Evolutionary conservation across 30 jellyfish, hydroid and myxozoan species (phyloP).

Genomic region (Turritopsis rubra): DNA sequence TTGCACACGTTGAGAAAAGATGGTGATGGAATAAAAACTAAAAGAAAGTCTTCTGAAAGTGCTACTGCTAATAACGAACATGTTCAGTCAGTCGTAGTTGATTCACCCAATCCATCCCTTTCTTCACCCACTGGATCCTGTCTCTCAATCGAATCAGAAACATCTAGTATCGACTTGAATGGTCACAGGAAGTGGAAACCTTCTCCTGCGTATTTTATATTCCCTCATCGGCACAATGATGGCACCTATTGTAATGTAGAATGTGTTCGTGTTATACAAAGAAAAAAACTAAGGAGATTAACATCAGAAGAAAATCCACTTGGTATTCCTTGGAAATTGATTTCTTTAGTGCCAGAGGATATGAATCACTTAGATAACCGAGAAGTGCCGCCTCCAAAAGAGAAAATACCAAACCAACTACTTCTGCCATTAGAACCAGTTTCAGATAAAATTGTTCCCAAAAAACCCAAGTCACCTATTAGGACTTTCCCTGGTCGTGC

Average conservation of each 20-base stretch:
- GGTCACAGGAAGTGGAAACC: slow-evolving; percentile 22
- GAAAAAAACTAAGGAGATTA: slow-evolving; percentile 31
- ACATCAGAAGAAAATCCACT: neutral
- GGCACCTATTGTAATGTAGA: slow-evolving; percentile 51
- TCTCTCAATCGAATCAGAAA: neutral
- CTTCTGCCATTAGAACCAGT: neutral
- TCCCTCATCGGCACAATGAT: slow-evolving; percentile 76
- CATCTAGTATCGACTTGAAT: neutral
- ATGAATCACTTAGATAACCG: neutral
- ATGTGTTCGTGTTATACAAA: slow-evolving; percentile 45
- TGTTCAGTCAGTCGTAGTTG: neutral
- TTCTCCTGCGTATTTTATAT: slow-evolving; percentile 34
- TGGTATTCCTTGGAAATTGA: neutral
- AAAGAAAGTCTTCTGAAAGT: neutral
- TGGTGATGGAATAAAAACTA: neutral
- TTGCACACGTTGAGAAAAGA: neutral
- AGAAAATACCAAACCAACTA: neutral
- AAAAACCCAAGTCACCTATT: neutral
- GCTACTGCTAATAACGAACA: neutral
- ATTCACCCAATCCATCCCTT: neutral
- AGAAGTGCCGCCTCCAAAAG: neutral
- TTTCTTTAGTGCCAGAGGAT: neutral
- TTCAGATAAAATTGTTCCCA: neutral
- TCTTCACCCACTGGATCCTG: neutral
- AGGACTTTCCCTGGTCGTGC: too few relatives aligned